Evolutionary conservation across 2,113 vertebrate genomes (phyloP).

Genomic region (Macrotis lagotis): DNA sequence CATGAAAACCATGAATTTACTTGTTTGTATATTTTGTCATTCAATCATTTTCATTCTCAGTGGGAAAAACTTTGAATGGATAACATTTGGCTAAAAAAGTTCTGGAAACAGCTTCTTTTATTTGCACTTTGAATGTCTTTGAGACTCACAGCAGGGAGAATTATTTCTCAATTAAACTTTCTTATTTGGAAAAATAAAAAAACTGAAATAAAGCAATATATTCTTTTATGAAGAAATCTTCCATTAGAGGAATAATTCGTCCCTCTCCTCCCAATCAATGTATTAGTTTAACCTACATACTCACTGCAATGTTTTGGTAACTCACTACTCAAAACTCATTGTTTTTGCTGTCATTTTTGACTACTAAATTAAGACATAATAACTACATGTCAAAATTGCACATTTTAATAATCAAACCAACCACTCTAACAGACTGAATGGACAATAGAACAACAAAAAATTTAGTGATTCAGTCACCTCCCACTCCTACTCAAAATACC

Average conservation of each 20-base stretch:
- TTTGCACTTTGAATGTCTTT: slow-evolving; percentile 23
- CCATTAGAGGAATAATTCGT: neutral
- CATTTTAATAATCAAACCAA: slow-evolving; percentile 30
- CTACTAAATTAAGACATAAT: slow-evolving; percentile 12
- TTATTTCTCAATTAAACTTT: slow-evolving; percentile 10
- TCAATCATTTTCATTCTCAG: neutral
- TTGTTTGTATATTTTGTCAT: slow-evolving; percentile 40
- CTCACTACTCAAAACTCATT: too few species aligned
- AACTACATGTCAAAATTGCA: neutral
- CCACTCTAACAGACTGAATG: slow-evolving; percentile 15
- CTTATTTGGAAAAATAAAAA: slow-evolving; percentile 12
- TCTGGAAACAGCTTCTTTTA: slow-evolving; percentile 4
- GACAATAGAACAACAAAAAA: slow-evolving; percentile 8
- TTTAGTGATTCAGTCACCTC: neutral
- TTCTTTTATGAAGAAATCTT: slow-evolving; percentile 14
- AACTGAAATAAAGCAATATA: neutral
- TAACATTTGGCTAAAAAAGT: slow-evolving; percentile 1
- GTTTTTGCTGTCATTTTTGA: slow-evolving; percentile 7
- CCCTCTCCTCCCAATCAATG: neutral
- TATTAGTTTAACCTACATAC: slow-evolving; percentile 18
- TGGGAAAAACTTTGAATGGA: slow-evolving; percentile 41
- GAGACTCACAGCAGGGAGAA: slow-evolving; percentile 21
- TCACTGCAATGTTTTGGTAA: slow-evolving; percentile 23
- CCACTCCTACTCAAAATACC: neutral
- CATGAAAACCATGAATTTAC: slow-evolving; percentile 13